Base-by-base conservation (phyloP, 2,797 vertebrate genomes). In the Salmo trutta region DNA sequence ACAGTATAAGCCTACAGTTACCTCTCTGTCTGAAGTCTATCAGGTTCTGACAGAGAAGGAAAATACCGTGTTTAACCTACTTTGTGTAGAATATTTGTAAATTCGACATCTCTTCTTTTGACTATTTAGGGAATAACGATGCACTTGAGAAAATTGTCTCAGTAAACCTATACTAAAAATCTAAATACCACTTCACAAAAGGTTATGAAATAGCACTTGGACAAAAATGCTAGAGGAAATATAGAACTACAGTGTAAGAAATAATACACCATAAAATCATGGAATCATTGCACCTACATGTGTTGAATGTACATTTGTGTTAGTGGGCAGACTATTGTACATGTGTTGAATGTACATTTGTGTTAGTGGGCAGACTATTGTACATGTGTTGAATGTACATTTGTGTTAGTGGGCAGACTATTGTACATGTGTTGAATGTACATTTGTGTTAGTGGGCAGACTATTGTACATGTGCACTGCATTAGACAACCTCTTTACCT, bases 1-100 rank as follows among this genome's bases (percentile, higher is more conserved):
- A 84, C 79, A 86, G 86, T 88, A 84, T 79, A 79, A 51, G 75
- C 84, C 82, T 82, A 88, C 88, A 90, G 83, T 83, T 81, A 83
- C 17, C 53, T 19, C 16, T 54, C 53, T 54, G 53, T 16, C 54
- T 21, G 54, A 19, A 6, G 16, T 59, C 54, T 7, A 59, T 19
- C 14, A 47, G 41, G 41, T 47, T 47, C 41, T 47, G 41, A 47
- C 41, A 47, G 10, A 47, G 10, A 47, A 47, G 41, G 41, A 47
- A 21, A 59, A 59, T 21, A 59, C 19, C 1, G 5, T 83, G 80
- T 67, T 65, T 12, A 47, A 47, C 41, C 10, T 69, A 83, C 67
- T 66, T 59, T 67, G 77, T 19, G 47, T 59, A 8, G 0, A 59
- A 21, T 59, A 6, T 59, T 59, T n/a, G 6, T 19, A 59, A 59